A percentile compares a stretch with the other conserved stretches of the same genome.
These are phyloP conservation scores for Epicampocera succincta DNA, from an alignment of 2,888 invertebrate species.

Conservation along the genomic window DNA sequence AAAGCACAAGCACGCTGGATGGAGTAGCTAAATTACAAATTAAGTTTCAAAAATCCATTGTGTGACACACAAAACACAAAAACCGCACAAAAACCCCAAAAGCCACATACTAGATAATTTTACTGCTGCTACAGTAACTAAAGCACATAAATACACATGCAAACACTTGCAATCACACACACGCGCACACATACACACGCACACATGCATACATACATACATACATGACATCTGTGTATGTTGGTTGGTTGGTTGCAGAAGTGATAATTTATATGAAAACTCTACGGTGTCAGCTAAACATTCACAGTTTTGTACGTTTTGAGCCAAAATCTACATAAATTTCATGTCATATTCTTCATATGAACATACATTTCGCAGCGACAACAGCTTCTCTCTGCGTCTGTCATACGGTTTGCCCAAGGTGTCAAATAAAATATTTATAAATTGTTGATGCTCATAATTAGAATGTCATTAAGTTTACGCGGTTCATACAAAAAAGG, in stretches of 20 bases:
- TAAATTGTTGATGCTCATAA: slow-evolving; percentile 68
- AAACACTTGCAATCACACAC: neutral
- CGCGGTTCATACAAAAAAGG: slow-evolving; percentile 43
- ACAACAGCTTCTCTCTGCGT: neutral
- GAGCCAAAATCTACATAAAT: slow-evolving; percentile 29
- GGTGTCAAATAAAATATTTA: slow-evolving; percentile 69
- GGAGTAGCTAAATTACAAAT: slow-evolving; percentile 54
- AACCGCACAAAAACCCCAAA: slow-evolving; percentile 42
- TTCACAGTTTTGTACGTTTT: slow-evolving; percentile 53
- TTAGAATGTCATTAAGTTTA: slow-evolving; percentile 69
- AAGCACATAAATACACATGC: neutral
- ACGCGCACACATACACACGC: neutral
- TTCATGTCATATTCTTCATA: neutral
- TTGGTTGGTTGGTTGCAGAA: neutral
- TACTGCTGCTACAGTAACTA: slow-evolving; percentile 18
- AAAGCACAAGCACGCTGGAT: slow-evolving; percentile 7
- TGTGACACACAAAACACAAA: slow-evolving; percentile 39
- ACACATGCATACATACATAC: neutral
- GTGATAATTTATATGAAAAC: neutral
- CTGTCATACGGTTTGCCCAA: slow-evolving; percentile 56
- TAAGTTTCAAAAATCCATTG: slow-evolving; percentile 56
- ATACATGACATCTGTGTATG: neutral
- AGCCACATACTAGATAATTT: slow-evolving; percentile 51
- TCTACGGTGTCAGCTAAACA: slow-evolving; percentile 47
- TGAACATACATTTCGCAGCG: slow-evolving; percentile 7